Conservation (phyloP, 2,888 invertebrate genomes). For the Caenorhabditis japonica region DNA sequence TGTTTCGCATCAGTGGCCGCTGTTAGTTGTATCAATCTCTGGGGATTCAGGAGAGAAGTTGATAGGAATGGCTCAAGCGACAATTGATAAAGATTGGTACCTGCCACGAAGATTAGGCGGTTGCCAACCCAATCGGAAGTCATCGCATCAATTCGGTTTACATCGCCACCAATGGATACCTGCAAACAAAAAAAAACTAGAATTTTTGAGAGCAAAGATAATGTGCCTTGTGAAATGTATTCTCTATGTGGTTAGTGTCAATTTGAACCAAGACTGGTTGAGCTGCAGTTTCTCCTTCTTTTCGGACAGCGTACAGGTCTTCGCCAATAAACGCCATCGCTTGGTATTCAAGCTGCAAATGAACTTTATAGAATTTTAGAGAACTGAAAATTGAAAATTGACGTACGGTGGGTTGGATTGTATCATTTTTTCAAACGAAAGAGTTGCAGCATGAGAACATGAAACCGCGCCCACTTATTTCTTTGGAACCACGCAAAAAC, state of each 20-base stretch:
- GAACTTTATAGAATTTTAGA: neutral
- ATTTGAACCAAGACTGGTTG: constrained; percentile 73
- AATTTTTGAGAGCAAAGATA: neutral
- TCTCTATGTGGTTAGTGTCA: constrained; percentile 69
- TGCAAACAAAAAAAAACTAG: constrained; percentile 21
- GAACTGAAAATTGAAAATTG: no score
- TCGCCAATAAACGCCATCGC: constrained; percentile 74
- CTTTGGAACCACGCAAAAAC: no score
- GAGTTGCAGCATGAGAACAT: no score
- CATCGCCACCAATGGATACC: constrained; percentile 70
- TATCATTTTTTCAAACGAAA: no score
- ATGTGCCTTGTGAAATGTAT: constrained; percentile 64
- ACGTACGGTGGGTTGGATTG: no score
- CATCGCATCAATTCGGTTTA: constrained; percentile 72
- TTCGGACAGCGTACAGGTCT: constrained; percentile 73
- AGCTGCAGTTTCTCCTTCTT: constrained; percentile 68
- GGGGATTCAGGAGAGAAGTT: constrained; percentile 67
- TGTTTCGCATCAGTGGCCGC: constrained; percentile 76
- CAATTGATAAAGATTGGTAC: constrained; percentile 61
- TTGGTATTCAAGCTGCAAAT: constrained; percentile 66
- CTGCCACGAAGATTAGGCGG: constrained; percentile 70
- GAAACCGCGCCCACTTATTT: no score
- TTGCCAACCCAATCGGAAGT: constrained; percentile 76
- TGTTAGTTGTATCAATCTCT: constrained; percentile 69
- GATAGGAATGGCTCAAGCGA: constrained; percentile 72